Base-by-base conservation (phyloP, 2,888 invertebrate genomes). In the Phalera bucephala region DNA sequence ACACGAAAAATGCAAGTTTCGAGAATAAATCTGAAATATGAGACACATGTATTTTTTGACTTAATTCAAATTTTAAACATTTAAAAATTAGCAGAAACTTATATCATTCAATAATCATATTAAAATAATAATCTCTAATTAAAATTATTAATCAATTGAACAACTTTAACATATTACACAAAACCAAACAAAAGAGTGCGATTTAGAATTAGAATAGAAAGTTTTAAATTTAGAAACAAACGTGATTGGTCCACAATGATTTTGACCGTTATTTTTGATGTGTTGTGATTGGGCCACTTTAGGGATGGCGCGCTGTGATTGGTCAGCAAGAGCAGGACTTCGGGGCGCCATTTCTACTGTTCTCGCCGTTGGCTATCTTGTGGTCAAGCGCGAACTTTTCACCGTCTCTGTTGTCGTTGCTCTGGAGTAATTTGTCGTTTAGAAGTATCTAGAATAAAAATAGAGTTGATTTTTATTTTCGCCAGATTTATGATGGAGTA, bases 381-480 rank as follows among this genome's bases (percentile, higher is more conserved):
- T 80, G 91, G 63, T 92, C 93, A 42, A 95, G 81, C 22, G 92
- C 92, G 72, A 95, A 93, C 69, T 91, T 92, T 5, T 95, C 95
- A 25, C 91, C 91, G 59, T 95, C 95, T 67, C 90, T 92, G 70
- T 81, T 91, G 59, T 94, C 94, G 70, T 91, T 92, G 54, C 91
- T 93, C 64, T 93, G 93, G 62, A 95, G 92, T 53, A 95, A 78
- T 80, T 93, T 93, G 81, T 95, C 95, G 71, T 95, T 95, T 64
- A 94, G 91, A 50, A 95, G 92, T 76, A 95, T 95, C 95, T 95
- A 83, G 2, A 70, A 75, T 43, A 25, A 37, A 31, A 23, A 39
- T n/a, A n/a, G n/a, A n/a, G n/a, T n/a, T n/a, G n/a, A n/a, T n/a
- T n/a, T n/a, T n/a, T n/a, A n/a, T n/a, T n/a, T n/a, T n/a, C n/a